Conservation (phyloP, 2,888 invertebrate species). For the Ecdyonurus torrentis region DNA sequence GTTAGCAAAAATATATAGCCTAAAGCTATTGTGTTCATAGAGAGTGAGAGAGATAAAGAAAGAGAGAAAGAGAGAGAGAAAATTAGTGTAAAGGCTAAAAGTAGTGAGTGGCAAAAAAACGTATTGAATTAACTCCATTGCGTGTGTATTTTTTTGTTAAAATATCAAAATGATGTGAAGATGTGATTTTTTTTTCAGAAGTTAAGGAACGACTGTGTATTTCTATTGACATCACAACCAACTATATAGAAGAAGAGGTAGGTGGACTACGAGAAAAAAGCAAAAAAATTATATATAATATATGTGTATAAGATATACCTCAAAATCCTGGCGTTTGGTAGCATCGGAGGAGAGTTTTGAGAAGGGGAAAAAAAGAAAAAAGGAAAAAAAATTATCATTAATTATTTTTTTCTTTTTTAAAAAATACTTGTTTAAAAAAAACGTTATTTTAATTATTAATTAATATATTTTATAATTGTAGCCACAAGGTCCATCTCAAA, state of each 20-base stretch:
- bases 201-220: background rate
- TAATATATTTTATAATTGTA: conserved; percentile 5
- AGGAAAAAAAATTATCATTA: conserved; percentile 28
- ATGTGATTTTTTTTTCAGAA: too few species aligned
- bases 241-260: conserved; percentile 5
- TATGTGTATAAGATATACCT: conserved; percentile 39
- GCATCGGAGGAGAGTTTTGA: conserved; percentile 28
- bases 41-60: too few species aligned
- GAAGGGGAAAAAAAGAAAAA: conserved; percentile 39
- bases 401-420: too few species aligned
- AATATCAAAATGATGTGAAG: too few species aligned
- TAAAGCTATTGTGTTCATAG: too few species aligned
- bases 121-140: too few species aligned
- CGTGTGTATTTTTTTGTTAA: too few species aligned
- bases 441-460: conserved; percentile 7
- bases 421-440: conserved; percentile 21
- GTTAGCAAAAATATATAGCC: too few species aligned
- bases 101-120: too few species aligned
- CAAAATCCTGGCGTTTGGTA: conserved; percentile 54
- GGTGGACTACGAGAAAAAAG: conserved; percentile 8
- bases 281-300: conserved; percentile 4
- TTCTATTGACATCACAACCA: background rate
- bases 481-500: conserved; percentile 76
- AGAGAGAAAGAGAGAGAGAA: too few species aligned
- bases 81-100: too few species aligned